These are phyloP conservation scores for Saturnia pavonia DNA, from an alignment of 2,888 invertebrate species.

Conservation along the genomic window DNA sequence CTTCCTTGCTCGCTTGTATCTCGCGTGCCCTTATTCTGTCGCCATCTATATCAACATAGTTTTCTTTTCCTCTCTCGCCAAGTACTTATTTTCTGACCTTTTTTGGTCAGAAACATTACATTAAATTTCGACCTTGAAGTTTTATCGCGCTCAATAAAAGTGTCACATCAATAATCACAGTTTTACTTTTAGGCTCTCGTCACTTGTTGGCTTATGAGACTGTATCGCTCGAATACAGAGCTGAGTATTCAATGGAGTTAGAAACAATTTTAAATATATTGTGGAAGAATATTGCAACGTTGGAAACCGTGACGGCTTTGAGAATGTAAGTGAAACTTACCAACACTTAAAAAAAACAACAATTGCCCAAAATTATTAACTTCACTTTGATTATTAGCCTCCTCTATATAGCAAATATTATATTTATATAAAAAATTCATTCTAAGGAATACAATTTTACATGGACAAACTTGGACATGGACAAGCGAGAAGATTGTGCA, in stretches of 20 bases:
- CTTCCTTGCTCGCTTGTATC: too few relatives aligned
- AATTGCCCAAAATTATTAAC: background rate
- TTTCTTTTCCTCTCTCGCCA: too few relatives aligned
- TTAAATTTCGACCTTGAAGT: background rate
- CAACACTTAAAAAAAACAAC: background rate
- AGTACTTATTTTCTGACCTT: too few relatives aligned
- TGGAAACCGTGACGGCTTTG: slow-evolving; percentile 69
- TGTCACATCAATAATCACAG: background rate
- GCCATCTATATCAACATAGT: too few relatives aligned
- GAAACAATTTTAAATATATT: slow-evolving; percentile 75
- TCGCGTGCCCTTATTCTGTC: too few relatives aligned
- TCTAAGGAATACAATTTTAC: too few relatives aligned
- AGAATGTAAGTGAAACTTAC: slow-evolving; percentile 62
- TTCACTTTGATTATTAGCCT: background rate
- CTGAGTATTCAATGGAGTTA: slow-evolving; percentile 73
- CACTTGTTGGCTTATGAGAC: slow-evolving; percentile 61
- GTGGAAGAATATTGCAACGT: slow-evolving; percentile 83
- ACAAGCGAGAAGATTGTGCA: too few relatives aligned
- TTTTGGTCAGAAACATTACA: background rate
- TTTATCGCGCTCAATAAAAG: background rate
- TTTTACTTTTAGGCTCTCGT: slow-evolving; percentile 47
- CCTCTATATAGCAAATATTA: too few relatives aligned
- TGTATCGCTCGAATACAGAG: slow-evolving; percentile 77
- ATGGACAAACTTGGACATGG: too few relatives aligned
- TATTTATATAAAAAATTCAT: too few relatives aligned